Base-by-base conservation (phyloP, 2,888 invertebrate genomes). In the Steinernema carpocapsae region DNA sequence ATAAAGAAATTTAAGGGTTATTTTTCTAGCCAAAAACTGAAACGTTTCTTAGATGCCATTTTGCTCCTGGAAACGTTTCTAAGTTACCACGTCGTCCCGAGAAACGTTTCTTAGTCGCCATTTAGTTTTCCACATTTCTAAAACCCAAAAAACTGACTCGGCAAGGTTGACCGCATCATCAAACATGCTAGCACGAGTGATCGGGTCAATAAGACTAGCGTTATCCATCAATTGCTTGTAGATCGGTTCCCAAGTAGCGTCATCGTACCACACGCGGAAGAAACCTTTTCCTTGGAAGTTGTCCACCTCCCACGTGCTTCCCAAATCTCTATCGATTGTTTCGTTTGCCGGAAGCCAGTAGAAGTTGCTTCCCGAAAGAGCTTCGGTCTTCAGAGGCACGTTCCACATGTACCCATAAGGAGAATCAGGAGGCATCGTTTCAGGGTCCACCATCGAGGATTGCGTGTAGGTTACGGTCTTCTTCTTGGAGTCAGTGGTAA, bases 251-350 rank as follows among this genome's bases (percentile, higher is more conserved):
- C 74, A 74, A 17, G 72, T 72, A 24, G 10, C 70, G 37, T 72
- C 74, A 71, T 74, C 74, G 51, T 74, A 74, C 45, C n/a, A 29
- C 17, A 74, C 74, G 29, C 74, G 72, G 29, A 32, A 64, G 64
- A 64, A 64, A 4, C 64, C 64, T n/a, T 64, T 64, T 4, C 64
- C 64, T 19, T 64, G 64, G 64, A 64, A 64, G 64, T 64, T 64
- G 10, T 64, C 64, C 29, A 64, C 29, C 32, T 37, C 3, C 64
- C 64, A 64, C 32, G 2, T 4, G 64, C 7, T 4, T 1, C 32
- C 22, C 29, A 37, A 14, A 14, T 64, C 64, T 17, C 26, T 29
- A 10, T 64, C 29, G 17, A 64, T 14, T 10, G 37, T 6, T 37
- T 37, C 29, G 17, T 32, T 26, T 7, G 24, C 64, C 17, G 29